phyloP scores from a whole-genome alignment of 2,113 vertebrate genomes.

The Dasyprocta punctata region DNA sequence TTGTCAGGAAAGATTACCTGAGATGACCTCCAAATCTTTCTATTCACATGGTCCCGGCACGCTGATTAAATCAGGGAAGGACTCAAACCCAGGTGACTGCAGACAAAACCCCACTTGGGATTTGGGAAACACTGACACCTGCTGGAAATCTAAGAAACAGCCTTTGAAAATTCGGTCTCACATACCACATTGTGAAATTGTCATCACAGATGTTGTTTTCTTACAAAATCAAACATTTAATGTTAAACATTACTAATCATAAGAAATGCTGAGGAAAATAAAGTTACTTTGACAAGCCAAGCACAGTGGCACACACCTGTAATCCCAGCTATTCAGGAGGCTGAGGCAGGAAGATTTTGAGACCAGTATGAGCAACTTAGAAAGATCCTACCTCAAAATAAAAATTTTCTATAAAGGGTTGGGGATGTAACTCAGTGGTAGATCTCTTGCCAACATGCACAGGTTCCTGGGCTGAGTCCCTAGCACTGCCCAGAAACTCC shows the following conservation, averaged over 20 bases:
- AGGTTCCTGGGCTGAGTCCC: neutral
- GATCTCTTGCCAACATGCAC: neutral
- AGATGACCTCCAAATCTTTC: neutral
- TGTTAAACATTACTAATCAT: neutral
- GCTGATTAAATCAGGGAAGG: neutral
- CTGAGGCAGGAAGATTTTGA: neutral
- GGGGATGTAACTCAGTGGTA: neutral
- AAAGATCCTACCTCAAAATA: neutral
- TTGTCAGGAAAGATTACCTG: neutral
- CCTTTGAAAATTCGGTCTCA: neutral
- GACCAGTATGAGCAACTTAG: neutral
- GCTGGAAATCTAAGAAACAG: conserved; percentile 61
- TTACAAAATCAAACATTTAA: neutral
- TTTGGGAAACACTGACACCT: conserved; percentile 83
- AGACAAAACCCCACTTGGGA: neutral
- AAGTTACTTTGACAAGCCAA: neutral
- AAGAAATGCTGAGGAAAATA: neutral
- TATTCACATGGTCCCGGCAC: neutral
- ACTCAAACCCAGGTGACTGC: neutral
- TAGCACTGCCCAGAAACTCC: neutral
- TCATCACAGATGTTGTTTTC: neutral
- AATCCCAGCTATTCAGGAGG: neutral
- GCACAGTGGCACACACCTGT: neutral
- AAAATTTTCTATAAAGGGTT: neutral
- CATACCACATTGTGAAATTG: neutral